These are phyloP conservation scores for Nomada flava DNA, from an alignment of 2,888 invertebrate genomes.

Conservation along the genomic window DNA sequence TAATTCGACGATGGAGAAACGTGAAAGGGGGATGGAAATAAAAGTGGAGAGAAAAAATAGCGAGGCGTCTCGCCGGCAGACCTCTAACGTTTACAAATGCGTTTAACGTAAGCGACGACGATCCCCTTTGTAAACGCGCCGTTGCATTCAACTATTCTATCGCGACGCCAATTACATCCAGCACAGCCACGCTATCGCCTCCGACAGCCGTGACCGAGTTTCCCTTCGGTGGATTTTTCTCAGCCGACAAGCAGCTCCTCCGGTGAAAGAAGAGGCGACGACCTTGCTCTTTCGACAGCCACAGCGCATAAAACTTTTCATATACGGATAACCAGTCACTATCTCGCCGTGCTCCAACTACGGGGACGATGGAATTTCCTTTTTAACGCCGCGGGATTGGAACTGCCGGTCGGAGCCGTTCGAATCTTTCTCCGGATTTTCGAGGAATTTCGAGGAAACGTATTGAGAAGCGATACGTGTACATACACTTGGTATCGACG, in stretches of 20 bases:
- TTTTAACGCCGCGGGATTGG: too few species aligned
- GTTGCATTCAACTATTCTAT: slow-evolving; percentile 15
- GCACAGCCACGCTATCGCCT: slow-evolving; percentile 2
- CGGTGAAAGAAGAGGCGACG: slow-evolving; percentile 1
- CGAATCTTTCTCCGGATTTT: too few species aligned
- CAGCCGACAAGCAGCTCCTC: neutral
- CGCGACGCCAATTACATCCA: slow-evolving; percentile 37
- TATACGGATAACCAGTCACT: neutral
- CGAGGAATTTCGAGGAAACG: too few species aligned
- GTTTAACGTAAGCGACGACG: slow-evolving; percentile 26
- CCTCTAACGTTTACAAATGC: slow-evolving; percentile 16
- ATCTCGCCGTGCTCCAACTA: too few species aligned
- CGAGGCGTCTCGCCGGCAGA: neutral
- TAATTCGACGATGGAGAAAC: neutral
- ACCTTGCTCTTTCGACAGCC: slow-evolving; percentile 16
- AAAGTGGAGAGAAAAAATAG: neutral
- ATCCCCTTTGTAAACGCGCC: slow-evolving; percentile 9
- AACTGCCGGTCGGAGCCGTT: too few species aligned
- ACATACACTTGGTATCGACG: too few species aligned
- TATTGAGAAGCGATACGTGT: too few species aligned
- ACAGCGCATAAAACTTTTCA: neutral
- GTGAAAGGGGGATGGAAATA: neutral
- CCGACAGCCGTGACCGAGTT: slow-evolving; percentile 50
- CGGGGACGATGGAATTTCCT: too few species aligned
- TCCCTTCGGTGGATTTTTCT: slow-evolving; percentile 18